A percentile compares a stretch with the other conserved stretches of the same genome.
These are phyloP conservation scores for Rhombomys opimus DNA, from an alignment of 2,113 vertebrate genomes.

Conservation along the genomic window DNA sequence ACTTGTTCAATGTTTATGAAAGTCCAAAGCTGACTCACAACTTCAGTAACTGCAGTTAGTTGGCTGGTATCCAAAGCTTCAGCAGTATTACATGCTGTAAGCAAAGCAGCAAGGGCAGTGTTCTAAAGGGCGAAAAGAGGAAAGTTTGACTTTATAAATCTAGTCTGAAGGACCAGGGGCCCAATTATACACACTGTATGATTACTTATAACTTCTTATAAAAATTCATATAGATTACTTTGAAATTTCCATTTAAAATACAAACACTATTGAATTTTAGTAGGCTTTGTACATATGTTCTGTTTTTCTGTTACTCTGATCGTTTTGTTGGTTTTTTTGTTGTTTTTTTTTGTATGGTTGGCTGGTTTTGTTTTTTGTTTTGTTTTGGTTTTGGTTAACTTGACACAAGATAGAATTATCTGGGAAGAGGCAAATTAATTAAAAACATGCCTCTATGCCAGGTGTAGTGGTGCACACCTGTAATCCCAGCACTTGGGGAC, in stretches of 20 bases:
- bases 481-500: too few relatives aligned
- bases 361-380: neutral
- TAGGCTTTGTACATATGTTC: neutral
- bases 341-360: neutral
- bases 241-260: conserved; percentile 36
- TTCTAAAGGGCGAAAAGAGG: conserved; percentile 86
- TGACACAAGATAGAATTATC: neutral
- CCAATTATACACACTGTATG: rapidly evolving
- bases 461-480: too few relatives aligned
- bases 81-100: conserved; percentile 85
- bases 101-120: conserved; percentile 86
- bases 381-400: neutral
- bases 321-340: neutral
- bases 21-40: conserved; percentile 89
- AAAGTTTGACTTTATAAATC: neutral
- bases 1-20: conserved; percentile 91
- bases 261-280: conserved; percentile 8
- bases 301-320: neutral
- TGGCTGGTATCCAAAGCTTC: conserved; percentile 83
- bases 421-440: neutral
- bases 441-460: neutral
- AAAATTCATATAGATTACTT: neutral
- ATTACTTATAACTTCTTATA: neutral
- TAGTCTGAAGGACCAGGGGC: neutral
- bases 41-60: conserved; percentile 77